Percentiles rank a stretch among this genome's conserved stretches.
These are phyloP conservation scores for Epistrophe grossulariae DNA, from an alignment of 2,888 invertebrate genomes.

Conservation along the genomic window DNA sequence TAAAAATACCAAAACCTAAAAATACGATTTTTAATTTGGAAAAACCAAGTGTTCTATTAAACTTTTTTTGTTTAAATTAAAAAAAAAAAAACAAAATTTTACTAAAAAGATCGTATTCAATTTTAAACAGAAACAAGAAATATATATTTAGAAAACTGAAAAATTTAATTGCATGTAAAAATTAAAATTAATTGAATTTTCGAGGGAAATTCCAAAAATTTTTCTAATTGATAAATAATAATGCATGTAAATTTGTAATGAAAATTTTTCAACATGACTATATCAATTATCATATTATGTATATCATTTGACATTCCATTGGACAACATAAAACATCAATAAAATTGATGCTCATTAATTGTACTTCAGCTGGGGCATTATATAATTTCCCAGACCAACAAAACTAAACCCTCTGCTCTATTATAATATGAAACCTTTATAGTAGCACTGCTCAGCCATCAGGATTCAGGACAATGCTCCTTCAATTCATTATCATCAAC, in stretches of 20 bases:
- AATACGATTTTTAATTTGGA: no score
- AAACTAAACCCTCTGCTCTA: neutral
- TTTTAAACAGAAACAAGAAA: no score
- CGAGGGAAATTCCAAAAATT: no score
- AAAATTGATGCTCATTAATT: slow-evolving; percentile 33
- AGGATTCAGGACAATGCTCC: slow-evolving; percentile 23
- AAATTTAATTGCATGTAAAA: no score
- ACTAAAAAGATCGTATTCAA: no score
- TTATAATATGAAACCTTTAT: neutral
- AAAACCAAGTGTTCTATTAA: no score
- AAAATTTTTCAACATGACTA: neutral
- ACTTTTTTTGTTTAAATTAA: no score
- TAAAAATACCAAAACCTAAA: no score
- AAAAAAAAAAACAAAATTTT: no score
- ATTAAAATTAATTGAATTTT: no score
- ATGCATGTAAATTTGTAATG: neutral
- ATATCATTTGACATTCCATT: neutral
- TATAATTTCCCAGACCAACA: slow-evolving; percentile 15
- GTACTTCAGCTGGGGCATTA: slow-evolving; percentile 5
- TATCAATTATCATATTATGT: neutral
- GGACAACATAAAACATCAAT: neutral
- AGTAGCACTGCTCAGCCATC: neutral
- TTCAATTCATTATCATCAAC: slow-evolving; percentile 39
- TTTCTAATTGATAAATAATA: neutral
- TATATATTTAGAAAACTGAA: no score